Evolutionary conservation across 2,888 invertebrate species (phyloP).

Genomic region (Sialis fuliginosa): DNA sequence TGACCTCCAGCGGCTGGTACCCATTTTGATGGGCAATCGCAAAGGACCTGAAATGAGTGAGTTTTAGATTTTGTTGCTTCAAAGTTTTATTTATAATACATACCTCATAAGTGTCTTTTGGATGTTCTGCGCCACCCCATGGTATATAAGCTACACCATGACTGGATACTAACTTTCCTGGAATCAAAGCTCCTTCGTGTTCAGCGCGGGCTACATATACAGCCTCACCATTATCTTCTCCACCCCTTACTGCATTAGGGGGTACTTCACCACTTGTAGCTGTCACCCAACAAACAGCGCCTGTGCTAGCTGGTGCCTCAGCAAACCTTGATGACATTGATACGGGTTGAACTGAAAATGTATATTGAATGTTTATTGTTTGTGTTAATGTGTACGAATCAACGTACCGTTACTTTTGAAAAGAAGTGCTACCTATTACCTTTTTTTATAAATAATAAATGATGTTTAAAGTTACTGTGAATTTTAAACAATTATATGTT

Average conservation of each 20-base stretch:
- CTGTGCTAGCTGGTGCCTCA: conserved; percentile 18
- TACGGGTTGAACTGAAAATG: conserved; percentile 2
- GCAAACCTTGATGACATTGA: neutral
- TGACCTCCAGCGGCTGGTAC: conserved; percentile 39
- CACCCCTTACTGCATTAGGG: conserved; percentile 53
- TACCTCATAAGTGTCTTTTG: conserved; percentile 50
- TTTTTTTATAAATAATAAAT: too few species aligned
- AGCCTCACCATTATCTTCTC: conserved; percentile 40
- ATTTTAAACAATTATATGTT: too few species aligned
- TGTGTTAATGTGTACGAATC: too few species aligned
- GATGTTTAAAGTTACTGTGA: too few species aligned
- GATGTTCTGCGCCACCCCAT: conserved; percentile 60
- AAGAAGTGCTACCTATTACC: too few species aligned
- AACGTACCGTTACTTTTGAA: too few species aligned
- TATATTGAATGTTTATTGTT: neutral
- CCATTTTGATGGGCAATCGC: conserved; percentile 27
- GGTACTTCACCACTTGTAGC: conserved; percentile 50
- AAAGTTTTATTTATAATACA: conserved; percentile 6
- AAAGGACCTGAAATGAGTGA: conserved; percentile 20
- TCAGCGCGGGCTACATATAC: conserved; percentile 49
- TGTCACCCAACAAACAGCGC: conserved; percentile 46
- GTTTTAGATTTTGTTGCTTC: neutral
- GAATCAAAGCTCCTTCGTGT: conserved; percentile 56
- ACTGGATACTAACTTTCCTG: conserved; percentile 59
- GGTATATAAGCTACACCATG: conserved; percentile 52